A percentile compares a stretch with the other conserved stretches of the same genome.
phyloP scores from a whole-genome alignment of 2,797 vertebrate genomes.

The Sebastes cheni region DNA sequence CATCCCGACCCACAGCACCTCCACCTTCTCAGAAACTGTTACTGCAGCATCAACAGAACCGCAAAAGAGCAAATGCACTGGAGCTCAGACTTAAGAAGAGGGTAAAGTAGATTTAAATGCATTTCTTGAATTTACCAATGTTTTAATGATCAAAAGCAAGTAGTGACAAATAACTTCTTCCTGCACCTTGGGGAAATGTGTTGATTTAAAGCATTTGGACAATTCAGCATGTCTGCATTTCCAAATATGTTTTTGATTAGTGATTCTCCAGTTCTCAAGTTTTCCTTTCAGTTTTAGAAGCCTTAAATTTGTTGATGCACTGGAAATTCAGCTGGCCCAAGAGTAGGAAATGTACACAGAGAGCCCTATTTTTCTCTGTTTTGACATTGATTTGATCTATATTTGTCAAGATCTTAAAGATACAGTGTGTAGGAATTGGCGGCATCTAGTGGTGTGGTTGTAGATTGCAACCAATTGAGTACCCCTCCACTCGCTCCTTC shows the following conservation, averaged over 20 bases:
- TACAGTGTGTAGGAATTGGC: too few species aligned
- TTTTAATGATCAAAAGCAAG: neutral
- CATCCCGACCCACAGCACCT: constrained; percentile 72
- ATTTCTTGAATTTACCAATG: neutral
- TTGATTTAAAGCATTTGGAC: neutral
- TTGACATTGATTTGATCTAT: neutral
- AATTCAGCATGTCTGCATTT: neutral
- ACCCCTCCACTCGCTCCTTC: too few species aligned
- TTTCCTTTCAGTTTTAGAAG: neutral
- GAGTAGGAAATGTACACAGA: neutral
- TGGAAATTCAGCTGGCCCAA: neutral
- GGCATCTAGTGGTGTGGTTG: too few species aligned
- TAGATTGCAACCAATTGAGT: too few species aligned
- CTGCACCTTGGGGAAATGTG: neutral
- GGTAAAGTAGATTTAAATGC: constrained; percentile 55
- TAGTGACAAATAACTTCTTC: neutral
- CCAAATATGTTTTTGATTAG: neutral
- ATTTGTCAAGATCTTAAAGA: neutral
- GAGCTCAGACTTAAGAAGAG: constrained; percentile 82
- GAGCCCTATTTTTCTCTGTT: neutral
- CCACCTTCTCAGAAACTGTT: constrained; percentile 84
- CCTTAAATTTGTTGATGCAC: neutral
- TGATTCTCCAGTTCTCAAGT: neutral
- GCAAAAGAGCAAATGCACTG: constrained; percentile 82
- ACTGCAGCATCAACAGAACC: constrained; percentile 83